Evolutionary conservation across 2,113 vertebrate species (phyloP).

Genomic region (Ptyas mucosa): DNA sequence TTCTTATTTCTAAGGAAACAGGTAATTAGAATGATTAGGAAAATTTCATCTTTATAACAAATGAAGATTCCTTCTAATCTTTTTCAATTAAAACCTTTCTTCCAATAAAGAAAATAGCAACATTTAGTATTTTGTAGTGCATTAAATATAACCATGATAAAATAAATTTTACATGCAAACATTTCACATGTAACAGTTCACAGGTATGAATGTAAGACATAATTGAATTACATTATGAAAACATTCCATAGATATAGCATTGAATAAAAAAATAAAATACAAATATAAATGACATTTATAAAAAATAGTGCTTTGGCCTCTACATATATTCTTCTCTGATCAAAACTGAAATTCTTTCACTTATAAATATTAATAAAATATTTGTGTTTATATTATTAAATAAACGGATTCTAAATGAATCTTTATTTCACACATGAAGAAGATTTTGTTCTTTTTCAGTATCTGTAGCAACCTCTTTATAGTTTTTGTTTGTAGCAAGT

Average conservation of each 20-base stretch:
- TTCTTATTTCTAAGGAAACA: background rate
- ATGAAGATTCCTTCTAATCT: background rate
- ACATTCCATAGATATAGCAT: conserved; percentile 60
- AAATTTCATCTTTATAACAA: conserved; percentile 51
- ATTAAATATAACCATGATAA: conserved; percentile 24
- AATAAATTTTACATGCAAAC: conserved; percentile 45
- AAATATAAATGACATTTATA: conserved; percentile 24
- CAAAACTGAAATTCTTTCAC: conserved; percentile 47
- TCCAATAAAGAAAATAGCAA: conserved; percentile 63
- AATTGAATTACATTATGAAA: conserved; percentile 18
- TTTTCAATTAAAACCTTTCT: conserved; percentile 40
- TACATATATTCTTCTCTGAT: conserved; percentile 36
- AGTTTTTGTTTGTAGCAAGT: conserved; percentile 17
- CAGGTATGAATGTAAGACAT: background rate
- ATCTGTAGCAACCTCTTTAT: conserved; percentile 54
- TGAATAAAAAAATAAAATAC: conserved; percentile 57
- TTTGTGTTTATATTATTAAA: conserved; percentile 53
- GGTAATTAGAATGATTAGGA: conserved; percentile 10
- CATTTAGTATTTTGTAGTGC: conserved; percentile 47
- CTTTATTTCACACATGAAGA: conserved; percentile 2
- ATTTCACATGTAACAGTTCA: conserved; percentile 20
- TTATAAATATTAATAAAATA: conserved; percentile 69
- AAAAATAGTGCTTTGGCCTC: conserved; percentile 53
- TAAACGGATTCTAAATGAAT: conserved; percentile 23
- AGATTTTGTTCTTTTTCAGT: conserved; percentile 31